phyloP scores from a whole-genome alignment of 2,113 vertebrate genomes.

The Cryptomyrus ogoouensis region DNA sequence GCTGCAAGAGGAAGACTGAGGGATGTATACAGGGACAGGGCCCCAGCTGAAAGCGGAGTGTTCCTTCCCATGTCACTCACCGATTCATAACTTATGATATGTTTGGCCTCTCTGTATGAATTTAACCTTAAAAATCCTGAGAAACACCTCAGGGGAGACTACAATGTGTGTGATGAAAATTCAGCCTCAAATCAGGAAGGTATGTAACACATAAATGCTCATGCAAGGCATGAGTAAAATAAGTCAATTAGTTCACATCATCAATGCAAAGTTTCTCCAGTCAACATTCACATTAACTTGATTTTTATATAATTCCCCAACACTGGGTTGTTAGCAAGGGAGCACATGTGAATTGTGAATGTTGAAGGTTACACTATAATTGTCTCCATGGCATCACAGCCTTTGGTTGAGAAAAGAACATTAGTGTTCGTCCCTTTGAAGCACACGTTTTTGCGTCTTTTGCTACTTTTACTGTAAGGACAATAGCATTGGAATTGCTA shows the following conservation, averaged over 20 bases:
- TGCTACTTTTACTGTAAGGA: not conserved
- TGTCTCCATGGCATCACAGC: not conserved
- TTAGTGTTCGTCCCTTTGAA: not conserved
- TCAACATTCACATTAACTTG: not conserved
- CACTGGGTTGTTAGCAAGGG: not conserved
- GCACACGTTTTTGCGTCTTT: not conserved
- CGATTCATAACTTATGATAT: not conserved
- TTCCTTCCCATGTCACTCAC: not conserved
- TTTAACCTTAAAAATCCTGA: not conserved
- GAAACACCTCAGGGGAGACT: not conserved
- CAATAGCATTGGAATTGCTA: not conserved
- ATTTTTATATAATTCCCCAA: not conserved
- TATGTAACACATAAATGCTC: not conserved
- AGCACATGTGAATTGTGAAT: not conserved
- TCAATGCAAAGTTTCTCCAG: not conserved
- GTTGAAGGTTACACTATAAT: not conserved
- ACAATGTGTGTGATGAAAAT: not conserved
- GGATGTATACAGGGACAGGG: not conserved
- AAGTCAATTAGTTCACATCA: not conserved
- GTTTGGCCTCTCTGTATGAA: not conserved
- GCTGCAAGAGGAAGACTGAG: slow-evolving; percentile 54
- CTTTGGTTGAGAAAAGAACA: not conserved
- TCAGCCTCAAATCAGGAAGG: not conserved
- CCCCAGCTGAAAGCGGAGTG: not conserved
- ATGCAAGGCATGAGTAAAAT: not conserved